Conservation (phyloP, 2,888 invertebrate genomes). For the Drosophila mulleri region DNA sequence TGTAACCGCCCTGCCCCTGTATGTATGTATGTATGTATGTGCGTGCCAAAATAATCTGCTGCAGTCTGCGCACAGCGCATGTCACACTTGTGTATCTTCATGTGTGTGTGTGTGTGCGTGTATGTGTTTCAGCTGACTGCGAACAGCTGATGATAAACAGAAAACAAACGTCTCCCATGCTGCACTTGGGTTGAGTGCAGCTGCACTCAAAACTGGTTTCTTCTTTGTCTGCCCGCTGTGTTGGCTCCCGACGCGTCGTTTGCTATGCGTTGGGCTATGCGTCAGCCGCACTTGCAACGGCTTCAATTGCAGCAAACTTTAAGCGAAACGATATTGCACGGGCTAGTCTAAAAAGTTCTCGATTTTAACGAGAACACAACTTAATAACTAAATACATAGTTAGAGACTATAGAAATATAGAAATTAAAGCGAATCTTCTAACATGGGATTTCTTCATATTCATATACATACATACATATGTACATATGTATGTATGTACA, state of each 20-base stretch:
- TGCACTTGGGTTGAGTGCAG: conserved; percentile 37
- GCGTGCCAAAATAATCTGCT: conserved; percentile 11
- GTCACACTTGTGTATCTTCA: conserved; percentile 12
- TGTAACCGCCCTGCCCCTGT: conserved; percentile 22
- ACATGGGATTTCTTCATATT: neutral
- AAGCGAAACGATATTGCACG: neutral
- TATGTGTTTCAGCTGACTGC: conserved; percentile 44
- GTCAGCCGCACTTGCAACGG: conserved; percentile 5
- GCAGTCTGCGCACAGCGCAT: conserved; percentile 49
- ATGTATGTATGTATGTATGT: neutral
- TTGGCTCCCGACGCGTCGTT: neutral
- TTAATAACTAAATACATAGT: neutral
- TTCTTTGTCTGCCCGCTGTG: conserved; percentile 11
- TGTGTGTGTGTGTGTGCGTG: conserved; percentile 10
- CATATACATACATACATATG: too few relatives aligned
- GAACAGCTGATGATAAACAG: conserved; percentile 68
- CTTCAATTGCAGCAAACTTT: neutral
- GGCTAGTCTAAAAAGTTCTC: neutral
- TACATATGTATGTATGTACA: too few relatives aligned
- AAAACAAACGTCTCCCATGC: conserved; percentile 35
- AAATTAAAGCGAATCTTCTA: neutral
- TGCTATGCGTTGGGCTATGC: neutral
- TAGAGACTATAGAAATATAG: neutral
- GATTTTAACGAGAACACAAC: too few relatives aligned
- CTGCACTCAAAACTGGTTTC: conserved; percentile 37